Evolutionary conservation across 1,140 invertebrate genomes (phyloP), one percentile per base, ranked within the genome.

Genomic region (Micrasema longulum): DNA sequence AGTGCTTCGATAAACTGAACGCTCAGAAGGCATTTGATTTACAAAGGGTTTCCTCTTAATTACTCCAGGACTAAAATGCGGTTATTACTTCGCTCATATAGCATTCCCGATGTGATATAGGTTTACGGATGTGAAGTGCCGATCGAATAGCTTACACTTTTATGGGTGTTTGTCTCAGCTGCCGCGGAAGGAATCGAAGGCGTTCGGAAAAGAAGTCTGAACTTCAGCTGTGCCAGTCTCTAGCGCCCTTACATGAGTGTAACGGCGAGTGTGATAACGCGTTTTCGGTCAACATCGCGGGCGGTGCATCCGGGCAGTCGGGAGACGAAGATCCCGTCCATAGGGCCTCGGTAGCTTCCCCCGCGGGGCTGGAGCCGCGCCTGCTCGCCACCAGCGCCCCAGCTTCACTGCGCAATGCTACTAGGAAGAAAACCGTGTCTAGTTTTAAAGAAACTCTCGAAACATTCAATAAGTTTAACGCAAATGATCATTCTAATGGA

Each of bases 121-220:
- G 18, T 68, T 41, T 68, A 84, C 83, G 83, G 79, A 79, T 76
- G 79, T 77, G 78, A 78, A 77, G 79, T 75, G 77, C 75, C 77
- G 75, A 66, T 64, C 77, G 77, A 80, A 79, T 79, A 80, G 80
- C 78, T 80, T 79, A 78, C 79, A 79, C 78, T 80, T 84, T 81
- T 83, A 85, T 85, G 83, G 83, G 83, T 79, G 79, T 83, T 80
- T 85, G 83, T 76, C 79, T 84, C 80, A 84, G 83, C 79, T 83
- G 83, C 79, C 83, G 82, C 80, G 82, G 82, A 78, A 82, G 82
- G 78, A 82, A 84, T 77, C 79, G 82, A 77, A 83, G 83, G 81
- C 79, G 80, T 75, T 81, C 82, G 66, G 81, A 83, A 77, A 84
- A 84, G 77, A 77, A 55, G 50, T 10, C 48, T 26, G 57, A 71